A percentile compares a stretch with the other conserved stretches of the same genome.
phyloP scores from a whole-genome alignment of 2,888 invertebrate genomes.

The Ophion ellenae region DNA sequence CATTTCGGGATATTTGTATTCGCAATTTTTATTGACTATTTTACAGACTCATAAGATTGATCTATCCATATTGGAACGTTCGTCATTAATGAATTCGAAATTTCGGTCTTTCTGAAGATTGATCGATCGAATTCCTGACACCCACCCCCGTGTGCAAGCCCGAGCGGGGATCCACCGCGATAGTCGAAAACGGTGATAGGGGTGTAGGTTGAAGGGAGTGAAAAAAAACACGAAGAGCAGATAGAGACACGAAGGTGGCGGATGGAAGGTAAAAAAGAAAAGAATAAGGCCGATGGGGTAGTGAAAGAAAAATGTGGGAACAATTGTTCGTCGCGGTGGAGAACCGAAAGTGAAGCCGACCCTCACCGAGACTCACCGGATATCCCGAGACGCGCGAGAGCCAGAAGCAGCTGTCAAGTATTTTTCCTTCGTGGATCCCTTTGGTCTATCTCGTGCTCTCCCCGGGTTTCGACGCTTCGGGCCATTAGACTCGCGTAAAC shows the following conservation, averaged over 20 bases:
- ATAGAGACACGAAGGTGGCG: conserved; percentile 23
- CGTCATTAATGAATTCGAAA: too few species aligned
- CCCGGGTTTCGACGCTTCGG: too few species aligned
- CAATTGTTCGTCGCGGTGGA: conserved; percentile 33
- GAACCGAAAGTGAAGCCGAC: conserved; percentile 40
- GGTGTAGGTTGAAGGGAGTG: conserved; percentile 6
- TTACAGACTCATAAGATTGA: too few species aligned
- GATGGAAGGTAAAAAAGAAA: conserved; percentile 2
- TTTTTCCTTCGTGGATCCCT: conserved; percentile 39
- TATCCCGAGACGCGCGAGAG: neutral
- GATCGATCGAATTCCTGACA: too few species aligned
- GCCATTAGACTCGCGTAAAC: conserved; percentile 59
- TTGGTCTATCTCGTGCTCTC: neutral
- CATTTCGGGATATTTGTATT: too few species aligned
- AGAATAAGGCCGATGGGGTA: neutral
- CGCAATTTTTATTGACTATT: too few species aligned
- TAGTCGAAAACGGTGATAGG: conserved; percentile 47
- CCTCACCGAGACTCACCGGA: too few species aligned
- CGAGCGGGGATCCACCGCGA: conserved; percentile 38
- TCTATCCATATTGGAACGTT: too few species aligned
- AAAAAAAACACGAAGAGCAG: neutral
- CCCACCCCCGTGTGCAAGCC: neutral
- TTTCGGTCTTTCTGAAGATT: too few species aligned
- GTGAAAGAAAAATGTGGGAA: neutral
- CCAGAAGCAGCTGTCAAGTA: conserved; percentile 61